A percentile compares a stretch with the other conserved stretches of the same genome.
Evolutionary conservation across 2,888 invertebrate species (phyloP).

Genomic region (Euplexia lucipara): DNA sequence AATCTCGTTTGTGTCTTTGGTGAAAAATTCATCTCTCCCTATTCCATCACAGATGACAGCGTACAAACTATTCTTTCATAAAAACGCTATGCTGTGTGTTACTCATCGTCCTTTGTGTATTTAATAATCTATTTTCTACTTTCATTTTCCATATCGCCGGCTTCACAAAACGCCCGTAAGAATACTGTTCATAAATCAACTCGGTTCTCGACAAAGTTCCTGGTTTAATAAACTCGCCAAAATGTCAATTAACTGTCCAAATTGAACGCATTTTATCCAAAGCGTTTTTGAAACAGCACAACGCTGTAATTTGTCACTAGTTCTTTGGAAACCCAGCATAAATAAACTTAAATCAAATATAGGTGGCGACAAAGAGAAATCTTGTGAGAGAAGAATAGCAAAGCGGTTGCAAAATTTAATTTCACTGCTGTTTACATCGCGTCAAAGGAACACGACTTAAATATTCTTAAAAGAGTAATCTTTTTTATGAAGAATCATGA

Average conservation of each 20-base stretch:
- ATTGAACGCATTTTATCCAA: conserved; percentile 35
- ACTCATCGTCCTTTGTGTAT: conserved; percentile 17
- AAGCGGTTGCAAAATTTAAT: conserved; percentile 72
- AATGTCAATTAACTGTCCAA: conserved; percentile 52
- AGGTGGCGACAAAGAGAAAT: conserved; percentile 58
- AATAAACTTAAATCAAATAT: conserved; percentile 68
- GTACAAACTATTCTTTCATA: conserved; percentile 34
- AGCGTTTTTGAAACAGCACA: conserved; percentile 44
- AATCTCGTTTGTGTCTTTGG: conserved; percentile 67
- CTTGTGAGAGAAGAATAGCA: conserved; percentile 65
- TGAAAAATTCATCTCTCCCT: conserved; percentile 62
- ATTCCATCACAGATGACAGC: conserved; percentile 32
- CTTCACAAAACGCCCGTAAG: conserved; percentile 10
- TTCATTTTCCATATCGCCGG: conserved; percentile 17
- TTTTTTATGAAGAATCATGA: conserved; percentile 43
- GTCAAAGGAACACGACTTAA: conserved; percentile 68
- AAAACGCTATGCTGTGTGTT: background rate
- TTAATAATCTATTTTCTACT: conserved; percentile 14
- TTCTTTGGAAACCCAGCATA: conserved; percentile 62
- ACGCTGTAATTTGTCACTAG: conserved; percentile 52
- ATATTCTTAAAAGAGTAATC: conserved; percentile 62
- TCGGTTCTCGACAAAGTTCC: conserved; percentile 18
- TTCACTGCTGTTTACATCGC: conserved; percentile 68
- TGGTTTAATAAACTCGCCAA: conserved; percentile 18
- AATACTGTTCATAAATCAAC: conserved; percentile 39